These are phyloP conservation scores for Notothenia coriiceps DNA, from an alignment of 2,113 vertebrate species.

Conservation along the genomic window DNA sequence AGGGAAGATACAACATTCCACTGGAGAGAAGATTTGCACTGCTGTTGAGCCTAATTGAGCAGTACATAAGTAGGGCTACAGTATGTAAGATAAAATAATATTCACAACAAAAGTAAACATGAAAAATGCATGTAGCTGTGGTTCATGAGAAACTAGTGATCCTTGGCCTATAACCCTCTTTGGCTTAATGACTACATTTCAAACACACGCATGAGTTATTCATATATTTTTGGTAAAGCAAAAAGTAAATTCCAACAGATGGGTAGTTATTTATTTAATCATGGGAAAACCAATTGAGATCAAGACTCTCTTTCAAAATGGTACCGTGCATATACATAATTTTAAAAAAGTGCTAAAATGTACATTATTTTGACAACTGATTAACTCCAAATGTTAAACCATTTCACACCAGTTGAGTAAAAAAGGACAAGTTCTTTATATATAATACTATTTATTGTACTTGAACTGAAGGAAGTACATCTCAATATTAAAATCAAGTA, in stretches of 20 bases:
- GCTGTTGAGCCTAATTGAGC: conserved; percentile 4
- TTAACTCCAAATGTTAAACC: too few relatives aligned
- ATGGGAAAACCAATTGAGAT: too few relatives aligned
- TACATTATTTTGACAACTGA: too few relatives aligned
- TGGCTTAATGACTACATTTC: neutral
- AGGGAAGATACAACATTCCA: conserved; percentile 15
- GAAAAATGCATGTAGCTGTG: neutral
- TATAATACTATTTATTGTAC: neutral
- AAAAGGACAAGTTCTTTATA: too few relatives aligned
- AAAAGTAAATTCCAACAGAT: neutral
- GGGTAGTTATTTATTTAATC: too few relatives aligned
- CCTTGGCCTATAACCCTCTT: neutral
- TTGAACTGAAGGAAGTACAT: neutral
- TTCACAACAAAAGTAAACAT: conserved; percentile 11
- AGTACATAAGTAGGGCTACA: neutral
- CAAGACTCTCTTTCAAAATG: too few relatives aligned
- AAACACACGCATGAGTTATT: neutral
- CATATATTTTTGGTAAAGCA: neutral
- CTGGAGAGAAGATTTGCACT: neutral
- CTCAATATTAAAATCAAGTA: neutral
- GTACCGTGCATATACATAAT: too few relatives aligned
- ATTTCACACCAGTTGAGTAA: too few relatives aligned
- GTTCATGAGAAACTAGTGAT: neutral
- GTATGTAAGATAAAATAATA: neutral
- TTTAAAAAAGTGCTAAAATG: neutral